Evolutionary conservation across 2,797 vertebrate species (phyloP).

Genomic region (Xenops minutus): DNA sequence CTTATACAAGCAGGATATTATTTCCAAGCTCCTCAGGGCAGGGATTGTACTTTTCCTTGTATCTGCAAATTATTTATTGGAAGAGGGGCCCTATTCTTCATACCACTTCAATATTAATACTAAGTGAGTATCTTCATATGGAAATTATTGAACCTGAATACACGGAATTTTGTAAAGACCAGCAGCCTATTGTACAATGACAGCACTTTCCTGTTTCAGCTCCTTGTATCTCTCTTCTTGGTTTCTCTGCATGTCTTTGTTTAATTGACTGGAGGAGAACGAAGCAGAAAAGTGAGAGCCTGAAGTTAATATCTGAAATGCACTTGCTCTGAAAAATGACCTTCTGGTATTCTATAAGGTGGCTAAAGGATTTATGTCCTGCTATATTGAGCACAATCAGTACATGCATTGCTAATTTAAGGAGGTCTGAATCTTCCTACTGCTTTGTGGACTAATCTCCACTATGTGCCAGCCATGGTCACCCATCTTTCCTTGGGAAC

Average conservation of each 20-base stretch:
- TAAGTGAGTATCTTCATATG: constrained; percentile 24
- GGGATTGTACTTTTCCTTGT: constrained; percentile 43
- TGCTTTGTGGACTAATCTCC: neutral
- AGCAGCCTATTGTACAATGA: neutral
- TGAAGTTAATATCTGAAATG: neutral
- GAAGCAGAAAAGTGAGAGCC: neutral
- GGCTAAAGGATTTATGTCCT: neutral
- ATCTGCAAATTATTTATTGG: constrained; percentile 38
- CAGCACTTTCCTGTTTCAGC: constrained; percentile 12
- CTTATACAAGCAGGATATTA: constrained; percentile 47
- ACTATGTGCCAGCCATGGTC: neutral
- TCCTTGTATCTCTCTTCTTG: neutral
- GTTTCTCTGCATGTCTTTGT: neutral
- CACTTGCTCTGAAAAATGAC: neutral
- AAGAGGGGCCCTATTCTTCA: constrained; percentile 8
- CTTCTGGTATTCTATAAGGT: neutral
- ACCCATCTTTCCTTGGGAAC: neutral
- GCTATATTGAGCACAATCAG: neutral
- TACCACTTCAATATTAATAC: neutral
- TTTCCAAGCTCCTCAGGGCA: constrained; percentile 40
- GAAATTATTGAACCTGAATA: constrained; percentile 33
- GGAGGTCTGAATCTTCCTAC: neutral
- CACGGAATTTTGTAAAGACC: neutral
- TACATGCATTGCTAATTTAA: neutral
- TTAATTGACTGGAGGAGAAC: neutral